Base-by-base conservation (phyloP, 2,797 vertebrate species). In the Mastacembelus armatus region DNA sequence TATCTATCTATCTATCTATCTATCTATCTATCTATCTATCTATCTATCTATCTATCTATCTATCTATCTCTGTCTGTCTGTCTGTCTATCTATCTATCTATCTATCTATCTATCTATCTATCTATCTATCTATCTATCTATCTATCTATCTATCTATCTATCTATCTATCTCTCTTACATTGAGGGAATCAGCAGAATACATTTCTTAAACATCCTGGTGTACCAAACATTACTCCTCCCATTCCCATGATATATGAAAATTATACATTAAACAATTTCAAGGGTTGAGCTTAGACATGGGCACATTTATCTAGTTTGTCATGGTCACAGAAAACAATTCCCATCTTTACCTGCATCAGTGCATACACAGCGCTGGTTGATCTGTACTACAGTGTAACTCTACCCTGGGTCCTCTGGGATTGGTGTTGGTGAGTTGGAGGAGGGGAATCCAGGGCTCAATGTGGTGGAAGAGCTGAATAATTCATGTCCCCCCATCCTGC, bases 401-500 rank as follows among this genome's bases (percentile, higher is more conserved):
- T 59, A 16, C 59, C 60, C 42, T 43, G 62, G 68, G 43, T 86
- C 85, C 55, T 77, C 32, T 49, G 88, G 78, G 87, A 84, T 44
- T 6, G 8, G 38, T 71, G 68, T 47, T 78, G 68, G 58, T 74
- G 63, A 70, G 78, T 78, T 81, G 88, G 83, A 90, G 86, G 89
- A 91, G 81, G 87, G 80, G 84, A 87, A 90, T 82, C 81, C 67
- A 27, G 77, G 79, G 66, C 84, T 89, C 76, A 66, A 47, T 70
- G 83, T 88, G 84, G 72, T 62, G n/a, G 74, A 78, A 73, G 43
- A 69, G 66, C 63, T 90, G 82, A 90, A 91, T 91, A 85, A 91
- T 91, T 89, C 77, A 91, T 88, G 42, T 45, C 27, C 54, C 73
- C 74, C 40, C 62, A 54, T 63, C 68, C 77, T 70, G 50, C 62